These are phyloP conservation scores for Myotis brandtii DNA, from an alignment of 2,113 vertebrate species.

Conservation along the genomic window DNA sequence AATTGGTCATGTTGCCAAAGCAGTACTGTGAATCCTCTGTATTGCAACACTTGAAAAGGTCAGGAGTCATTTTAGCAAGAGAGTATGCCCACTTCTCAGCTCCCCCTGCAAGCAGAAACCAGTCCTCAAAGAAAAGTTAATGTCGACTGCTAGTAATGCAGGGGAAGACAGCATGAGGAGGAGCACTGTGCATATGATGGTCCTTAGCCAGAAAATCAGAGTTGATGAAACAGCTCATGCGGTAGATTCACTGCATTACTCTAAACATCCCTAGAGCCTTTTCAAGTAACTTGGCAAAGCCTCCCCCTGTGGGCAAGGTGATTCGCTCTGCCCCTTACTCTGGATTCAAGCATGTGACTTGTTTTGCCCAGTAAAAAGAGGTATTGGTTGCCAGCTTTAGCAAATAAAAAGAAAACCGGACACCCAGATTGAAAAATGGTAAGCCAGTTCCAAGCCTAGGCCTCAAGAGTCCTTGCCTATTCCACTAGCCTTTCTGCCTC, in stretches of 20 bases:
- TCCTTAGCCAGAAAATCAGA: not conserved
- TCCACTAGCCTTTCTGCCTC: not conserved
- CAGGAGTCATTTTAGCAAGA: not conserved
- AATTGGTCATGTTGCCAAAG: not conserved
- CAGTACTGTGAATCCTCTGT: not conserved
- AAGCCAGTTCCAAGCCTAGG: not conserved
- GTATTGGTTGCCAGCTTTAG: not conserved
- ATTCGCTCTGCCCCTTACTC: not conserved
- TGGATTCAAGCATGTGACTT: not conserved
- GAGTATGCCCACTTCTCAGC: not conserved
- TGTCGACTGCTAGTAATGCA: not conserved
- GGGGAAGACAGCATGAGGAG: not conserved
- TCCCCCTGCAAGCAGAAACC: not conserved
- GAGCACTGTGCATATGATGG: not conserved
- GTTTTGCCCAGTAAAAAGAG: not conserved
- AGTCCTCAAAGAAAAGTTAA: not conserved
- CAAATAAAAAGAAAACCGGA: not conserved
- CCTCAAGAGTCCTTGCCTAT: not conserved
- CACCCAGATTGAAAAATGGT: not conserved
- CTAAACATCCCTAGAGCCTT: not conserved
- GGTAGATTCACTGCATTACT: not conserved
- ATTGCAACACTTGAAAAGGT: not conserved
- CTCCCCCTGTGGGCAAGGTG: not conserved
- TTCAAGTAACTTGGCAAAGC: not conserved
- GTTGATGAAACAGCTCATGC: not conserved